Conservation (phyloP, 2,888 invertebrate genomes). For the Drosophila multiciliata region DNA sequence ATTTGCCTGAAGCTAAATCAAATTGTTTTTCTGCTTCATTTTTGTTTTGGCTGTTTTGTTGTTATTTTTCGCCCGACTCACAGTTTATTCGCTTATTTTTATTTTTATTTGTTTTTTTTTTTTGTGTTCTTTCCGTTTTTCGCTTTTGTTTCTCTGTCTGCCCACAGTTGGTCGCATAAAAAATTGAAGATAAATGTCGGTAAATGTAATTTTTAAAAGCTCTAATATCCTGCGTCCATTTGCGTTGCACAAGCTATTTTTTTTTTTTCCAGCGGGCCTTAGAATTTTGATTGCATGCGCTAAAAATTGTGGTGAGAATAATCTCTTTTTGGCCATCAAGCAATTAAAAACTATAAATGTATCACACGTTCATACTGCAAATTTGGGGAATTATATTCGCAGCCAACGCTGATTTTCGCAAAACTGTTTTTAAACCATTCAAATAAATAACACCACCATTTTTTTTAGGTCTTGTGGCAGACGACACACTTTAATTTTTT, state of each 20-base stretch:
- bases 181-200: slow-evolving; percentile 70
- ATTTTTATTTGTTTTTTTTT: slow-evolving; percentile 11
- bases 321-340: slow-evolving; percentile 22
- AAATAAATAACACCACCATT: not conserved
- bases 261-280: slow-evolving; percentile 37
- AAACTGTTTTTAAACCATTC: not conserved
- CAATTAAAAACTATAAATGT: slow-evolving; percentile 44
- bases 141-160: slow-evolving; percentile 15
- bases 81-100: slow-evolving; percentile 30
- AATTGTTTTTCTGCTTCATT: slow-evolving; percentile 68
- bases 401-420: too few species aligned
- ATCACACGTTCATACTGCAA: not conserved
- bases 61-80: slow-evolving; percentile 8
- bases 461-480: not conserved
- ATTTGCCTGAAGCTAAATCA: slow-evolving; percentile 76
- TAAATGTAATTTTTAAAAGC: slow-evolving; percentile 74
- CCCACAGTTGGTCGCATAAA: slow-evolving; percentile 46
- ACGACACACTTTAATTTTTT: not conserved
- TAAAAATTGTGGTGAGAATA: slow-evolving; percentile 25
- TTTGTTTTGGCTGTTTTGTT: slow-evolving; percentile 21
- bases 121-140: slow-evolving; percentile 7
- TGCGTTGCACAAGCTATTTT: slow-evolving; percentile 40
- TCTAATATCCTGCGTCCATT: slow-evolving; percentile 69
- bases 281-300: slow-evolving; percentile 48
- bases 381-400: not conserved